Base-by-base conservation (phyloP, 2,888 invertebrate species). In the Netelia virgata region DNA sequence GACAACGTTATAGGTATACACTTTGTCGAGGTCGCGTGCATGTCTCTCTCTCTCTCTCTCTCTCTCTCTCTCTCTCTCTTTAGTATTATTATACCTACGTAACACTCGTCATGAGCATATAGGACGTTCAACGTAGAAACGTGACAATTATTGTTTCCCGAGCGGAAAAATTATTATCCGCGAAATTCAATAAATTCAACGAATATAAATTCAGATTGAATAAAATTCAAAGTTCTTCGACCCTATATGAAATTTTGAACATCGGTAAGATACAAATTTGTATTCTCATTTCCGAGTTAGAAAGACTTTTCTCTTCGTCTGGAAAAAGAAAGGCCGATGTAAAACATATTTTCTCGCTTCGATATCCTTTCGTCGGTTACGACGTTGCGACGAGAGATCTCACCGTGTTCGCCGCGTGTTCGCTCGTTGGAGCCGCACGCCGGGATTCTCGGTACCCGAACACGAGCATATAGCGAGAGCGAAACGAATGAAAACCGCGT, bases 351-450 rank as follows among this genome's bases (percentile, higher is more conserved):
- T 75, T 74, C 23, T 47, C 81, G 75, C n/a, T n/a, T n/a, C 16
- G 75, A 82, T 76, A 82, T 82, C 61, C 47, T 75, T 66, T 75
- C 43, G 63, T 64, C 81, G 55, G 81, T 83, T 79, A 79, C 70
- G 83, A 75, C 75, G 79, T 74, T 41, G 64, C 76, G 63, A 82
- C 76, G 64, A 64, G 41, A 57, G 6, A 11, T 47, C 59, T 68
- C 47, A 16, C 61, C 50, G 57, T 10, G 23, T 20, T 59, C 59
- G 59, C 59, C 9, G 61, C 18, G 41, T 5, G 53, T 76, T 43
- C 66, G 28, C 57, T 57, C 68, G 57, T 76, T 59, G 76, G 43
- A 23, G 66, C 3, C 64, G 47, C 47, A 3, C 14, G 3, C 14
- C 59, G 10, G 72, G 59, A 59, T 82, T 82, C 82, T 82, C 50